Base-by-base conservation (phyloP, 2,113 vertebrate genomes). In the Litocranius walleri region DNA sequence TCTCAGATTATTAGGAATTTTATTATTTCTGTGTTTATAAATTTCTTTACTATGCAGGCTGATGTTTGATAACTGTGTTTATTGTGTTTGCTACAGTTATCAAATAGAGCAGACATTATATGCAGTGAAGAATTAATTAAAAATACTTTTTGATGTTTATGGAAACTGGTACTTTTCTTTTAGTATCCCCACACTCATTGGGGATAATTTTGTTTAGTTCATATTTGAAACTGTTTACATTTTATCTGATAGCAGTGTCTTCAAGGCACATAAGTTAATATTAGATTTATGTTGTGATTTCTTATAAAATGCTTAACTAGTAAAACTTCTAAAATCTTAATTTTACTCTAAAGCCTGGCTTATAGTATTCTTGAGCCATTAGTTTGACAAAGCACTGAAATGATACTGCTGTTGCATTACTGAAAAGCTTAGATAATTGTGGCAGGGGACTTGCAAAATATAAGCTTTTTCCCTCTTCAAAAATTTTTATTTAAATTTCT, bases 61-160 rank as follows among this genome's bases (percentile, higher is more conserved):
- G n/a, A 54, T 92, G 87, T 43, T 94, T 94, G 88, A 74, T 94
- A 85, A 88, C 90, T 96, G 30, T 95, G 43, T 94, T 61, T 85
- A 64, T 61, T 93, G 15, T 94, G 21, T 96, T 97, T 95, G 61
- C 43, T 96, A n/a, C 71, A 94, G 61, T 96, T 98, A 95, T 82
- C 80, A 96, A 88, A 56, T 90, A 67, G 74, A 92, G 61, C 40
- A 87, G n/a, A 19, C 52, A 40, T 88, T 59, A 77, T 52, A 82
- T 91, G 12, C 13, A 86, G 56, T 92, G 80, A 96, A 54, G 23
- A 88, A 50, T 90, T 88, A 81, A 43, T 94, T 94, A 86, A 85
- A 91, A 77, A 88, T 62, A 23, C 1, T 78, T 93, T 95, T 94
- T 82, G 14, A 25, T 61, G 77, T 88, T 97, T 92, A 77, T 90